Evolutionary conservation across 1,140 invertebrate species (phyloP).

Genomic region (Ditylenchus dipsaci): DNA sequence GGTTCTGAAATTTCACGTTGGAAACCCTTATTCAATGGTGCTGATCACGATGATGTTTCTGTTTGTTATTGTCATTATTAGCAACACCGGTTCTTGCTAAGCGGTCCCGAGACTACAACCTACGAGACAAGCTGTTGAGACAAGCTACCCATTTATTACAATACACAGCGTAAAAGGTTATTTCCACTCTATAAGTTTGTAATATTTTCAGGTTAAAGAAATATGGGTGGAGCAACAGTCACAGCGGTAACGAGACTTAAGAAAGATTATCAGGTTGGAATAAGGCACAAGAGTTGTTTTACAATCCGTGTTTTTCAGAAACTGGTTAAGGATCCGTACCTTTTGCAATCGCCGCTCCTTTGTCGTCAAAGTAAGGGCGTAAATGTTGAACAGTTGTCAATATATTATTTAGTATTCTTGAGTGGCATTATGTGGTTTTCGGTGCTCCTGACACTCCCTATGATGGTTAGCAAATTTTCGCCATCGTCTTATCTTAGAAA

Average conservation of each 20-base stretch:
- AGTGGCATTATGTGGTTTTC: conserved; percentile 90
- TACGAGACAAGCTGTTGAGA: conserved; percentile 84
- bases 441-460: conserved; percentile 87
- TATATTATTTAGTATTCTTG: conserved; percentile 73
- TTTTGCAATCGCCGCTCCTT: conserved; percentile 80
- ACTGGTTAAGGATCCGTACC: conserved; percentile 91
- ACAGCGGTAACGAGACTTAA: conserved; percentile 78
- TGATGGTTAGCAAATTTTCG: too few relatives aligned
- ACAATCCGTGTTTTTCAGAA: conserved; percentile 63
- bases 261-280: conserved; percentile 72
- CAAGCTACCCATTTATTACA: too few relatives aligned
- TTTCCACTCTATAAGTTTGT: too few relatives aligned
- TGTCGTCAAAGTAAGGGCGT: conserved; percentile 65
- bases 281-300: too few relatives aligned
- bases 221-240: conserved; percentile 19
- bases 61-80: too few relatives aligned
- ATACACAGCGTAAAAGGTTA: too few relatives aligned
- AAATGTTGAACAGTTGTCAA: too few relatives aligned
- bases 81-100: conserved; percentile 69
- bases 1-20: too few relatives aligned
- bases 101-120: conserved; percentile 71
- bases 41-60: too few relatives aligned
- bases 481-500: too few relatives aligned
- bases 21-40: too few relatives aligned
- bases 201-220: neutral